Conservation (phyloP, 2,888 invertebrate genomes). For the Pantelozetes paolii region DNA sequence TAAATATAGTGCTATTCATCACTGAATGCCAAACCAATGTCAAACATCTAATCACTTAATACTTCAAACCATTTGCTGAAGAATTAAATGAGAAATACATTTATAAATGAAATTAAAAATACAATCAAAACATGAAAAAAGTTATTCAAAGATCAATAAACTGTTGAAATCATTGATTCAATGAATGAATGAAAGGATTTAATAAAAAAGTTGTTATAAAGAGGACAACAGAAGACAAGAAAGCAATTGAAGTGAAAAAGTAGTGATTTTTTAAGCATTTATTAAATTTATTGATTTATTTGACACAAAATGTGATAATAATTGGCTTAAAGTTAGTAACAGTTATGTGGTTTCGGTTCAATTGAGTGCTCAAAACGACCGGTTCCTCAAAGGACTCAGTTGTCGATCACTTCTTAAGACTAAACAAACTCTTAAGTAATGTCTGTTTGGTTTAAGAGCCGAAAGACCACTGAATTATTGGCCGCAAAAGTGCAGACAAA, state of each 20-base stretch:
- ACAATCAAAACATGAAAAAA: background rate
- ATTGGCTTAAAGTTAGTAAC: background rate
- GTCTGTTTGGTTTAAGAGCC: too few species aligned
- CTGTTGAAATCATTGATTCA: too few species aligned
- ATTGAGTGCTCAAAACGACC: background rate
- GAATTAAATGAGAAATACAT: background rate
- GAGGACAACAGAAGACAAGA: background rate
- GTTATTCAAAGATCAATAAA: slow-evolving; percentile 4
- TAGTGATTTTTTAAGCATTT: background rate
- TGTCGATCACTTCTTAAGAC: too few species aligned
- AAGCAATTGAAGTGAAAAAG: background rate
- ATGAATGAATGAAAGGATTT: background rate
- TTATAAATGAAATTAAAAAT: background rate
- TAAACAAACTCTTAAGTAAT: background rate
- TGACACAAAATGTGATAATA: background rate
- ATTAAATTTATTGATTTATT: background rate
- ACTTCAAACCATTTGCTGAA: background rate
- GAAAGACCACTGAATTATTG: too few species aligned
- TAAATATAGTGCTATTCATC: slow-evolving; percentile 65
- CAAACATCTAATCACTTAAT: background rate
- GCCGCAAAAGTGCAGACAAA: background rate
- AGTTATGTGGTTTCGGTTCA: background rate
- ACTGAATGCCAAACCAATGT: background rate
- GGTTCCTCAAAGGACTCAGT: background rate
- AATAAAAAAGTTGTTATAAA: background rate